Evolutionary conservation across 2,113 vertebrate species (phyloP).

Genomic region (Fulmarus glacialis): DNA sequence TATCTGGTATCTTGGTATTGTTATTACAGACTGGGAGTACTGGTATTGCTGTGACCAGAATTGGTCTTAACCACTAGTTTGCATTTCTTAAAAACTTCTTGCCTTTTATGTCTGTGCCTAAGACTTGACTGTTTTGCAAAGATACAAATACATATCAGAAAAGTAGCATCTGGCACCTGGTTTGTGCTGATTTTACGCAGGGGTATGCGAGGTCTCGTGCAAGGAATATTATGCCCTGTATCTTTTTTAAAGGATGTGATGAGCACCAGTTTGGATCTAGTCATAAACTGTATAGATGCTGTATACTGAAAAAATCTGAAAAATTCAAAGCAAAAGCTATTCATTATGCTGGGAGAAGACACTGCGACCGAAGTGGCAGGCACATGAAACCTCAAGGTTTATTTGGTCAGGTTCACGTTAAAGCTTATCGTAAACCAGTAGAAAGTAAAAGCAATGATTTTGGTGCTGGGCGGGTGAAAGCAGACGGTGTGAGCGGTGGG

Average conservation of each 20-base stretch:
- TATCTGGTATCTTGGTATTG: background rate
- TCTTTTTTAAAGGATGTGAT: background rate
- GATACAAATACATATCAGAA: background rate
- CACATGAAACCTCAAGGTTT: background rate
- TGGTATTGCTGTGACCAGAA: background rate
- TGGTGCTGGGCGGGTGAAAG: background rate
- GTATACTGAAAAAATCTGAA: background rate
- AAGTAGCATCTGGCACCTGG: background rate
- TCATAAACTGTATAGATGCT: background rate
- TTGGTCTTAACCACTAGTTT: background rate
- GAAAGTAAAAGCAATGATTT: background rate
- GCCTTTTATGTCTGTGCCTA: background rate
- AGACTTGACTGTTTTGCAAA: background rate
- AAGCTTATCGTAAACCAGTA: background rate
- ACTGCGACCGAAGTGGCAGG: rapidly evolving
- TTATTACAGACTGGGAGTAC: background rate
- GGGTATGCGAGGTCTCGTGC: background rate
- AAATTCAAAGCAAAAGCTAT: background rate
- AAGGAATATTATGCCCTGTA: background rate
- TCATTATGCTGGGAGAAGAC: background rate
- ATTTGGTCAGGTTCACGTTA: background rate
- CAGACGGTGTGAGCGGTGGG: rapidly evolving
- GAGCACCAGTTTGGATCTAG: background rate
- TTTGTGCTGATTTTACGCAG: background rate
- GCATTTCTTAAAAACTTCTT: background rate